phyloP scores from a whole-genome alignment of 2,888 invertebrate species.

The Platycheirus albimanus region DNA sequence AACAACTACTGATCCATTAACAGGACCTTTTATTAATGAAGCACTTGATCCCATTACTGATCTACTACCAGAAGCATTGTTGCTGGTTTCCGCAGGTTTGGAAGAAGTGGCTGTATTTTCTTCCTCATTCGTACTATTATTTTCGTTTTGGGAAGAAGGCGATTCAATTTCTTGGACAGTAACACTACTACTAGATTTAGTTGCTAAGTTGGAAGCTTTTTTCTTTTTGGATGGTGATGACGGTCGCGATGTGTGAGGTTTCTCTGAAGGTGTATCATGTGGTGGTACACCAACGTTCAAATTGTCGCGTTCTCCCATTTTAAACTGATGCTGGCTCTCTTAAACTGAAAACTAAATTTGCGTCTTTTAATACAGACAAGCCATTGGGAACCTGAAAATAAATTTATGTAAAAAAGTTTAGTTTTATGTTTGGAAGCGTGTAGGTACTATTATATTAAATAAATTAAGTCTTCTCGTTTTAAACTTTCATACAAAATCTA shows the following conservation, averaged over 20 bases:
- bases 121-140: constrained; percentile 17
- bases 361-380: no score
- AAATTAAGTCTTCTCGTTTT: no score
- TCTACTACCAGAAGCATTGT: background rate
- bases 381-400: no score
- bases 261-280: constrained; percentile 44
- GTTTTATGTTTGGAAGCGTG: no score
- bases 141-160: constrained; percentile 18
- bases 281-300: constrained; percentile 29
- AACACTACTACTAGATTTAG: constrained; percentile 12
- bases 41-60: constrained; percentile 31
- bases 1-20: constrained; percentile 69
- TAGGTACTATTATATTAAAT: no score
- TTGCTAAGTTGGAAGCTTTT: background rate
- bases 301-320: constrained; percentile 65
- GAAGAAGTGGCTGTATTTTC: constrained; percentile 3
- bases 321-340: background rate
- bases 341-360: no score
- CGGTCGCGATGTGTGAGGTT: constrained; percentile 30
- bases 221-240: constrained; percentile 41
- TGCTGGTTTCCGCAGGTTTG: constrained; percentile 9
- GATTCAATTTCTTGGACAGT: constrained; percentile 28
- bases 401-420: no score
- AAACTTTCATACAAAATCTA: no score
- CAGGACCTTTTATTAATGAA: constrained; percentile 52